Conservation (phyloP, 2,888 invertebrate species). For the Xylophagus ater region DNA sequence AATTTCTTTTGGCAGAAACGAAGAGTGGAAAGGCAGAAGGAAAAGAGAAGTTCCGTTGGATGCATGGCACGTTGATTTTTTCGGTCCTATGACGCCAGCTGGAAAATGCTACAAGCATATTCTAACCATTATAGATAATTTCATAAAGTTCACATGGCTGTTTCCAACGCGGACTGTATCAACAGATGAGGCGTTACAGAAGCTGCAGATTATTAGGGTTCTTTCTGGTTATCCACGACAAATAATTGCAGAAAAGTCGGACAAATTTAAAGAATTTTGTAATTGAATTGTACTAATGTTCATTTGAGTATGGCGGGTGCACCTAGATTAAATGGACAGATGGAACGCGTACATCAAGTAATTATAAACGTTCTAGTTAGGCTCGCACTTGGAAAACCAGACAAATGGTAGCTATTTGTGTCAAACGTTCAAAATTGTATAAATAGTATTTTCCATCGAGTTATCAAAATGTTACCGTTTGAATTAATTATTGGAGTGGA, state of each 20-base stretch:
- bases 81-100: too few relatives aligned
- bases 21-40: too few relatives aligned
- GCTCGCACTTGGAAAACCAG: neutral
- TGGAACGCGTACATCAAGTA: constrained; percentile 25
- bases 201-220: constrained; percentile 22
- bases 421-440: neutral
- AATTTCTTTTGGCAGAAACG: too few relatives aligned
- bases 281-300: constrained; percentile 22
- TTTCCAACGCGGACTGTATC: constrained; percentile 23
- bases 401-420: constrained; percentile 3
- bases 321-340: constrained; percentile 30
- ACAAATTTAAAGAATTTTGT: constrained; percentile 28
- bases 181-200: constrained; percentile 23
- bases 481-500: constrained; percentile 8
- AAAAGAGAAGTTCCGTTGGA: too few relatives aligned
- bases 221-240: constrained; percentile 27
- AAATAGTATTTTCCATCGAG: constrained; percentile 5
- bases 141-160: constrained; percentile 28
- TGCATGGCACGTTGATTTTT: too few relatives aligned
- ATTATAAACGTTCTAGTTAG: constrained; percentile 19
- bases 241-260: constrained; percentile 25
- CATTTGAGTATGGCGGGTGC: constrained; percentile 23
- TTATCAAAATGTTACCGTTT: constrained; percentile 6
- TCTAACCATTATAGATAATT: constrained; percentile 25
- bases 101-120: constrained; percentile 26